These are phyloP conservation scores for Trissolcus basalis DNA, from an alignment of 1,140 invertebrate species.

Conservation along the genomic window DNA sequence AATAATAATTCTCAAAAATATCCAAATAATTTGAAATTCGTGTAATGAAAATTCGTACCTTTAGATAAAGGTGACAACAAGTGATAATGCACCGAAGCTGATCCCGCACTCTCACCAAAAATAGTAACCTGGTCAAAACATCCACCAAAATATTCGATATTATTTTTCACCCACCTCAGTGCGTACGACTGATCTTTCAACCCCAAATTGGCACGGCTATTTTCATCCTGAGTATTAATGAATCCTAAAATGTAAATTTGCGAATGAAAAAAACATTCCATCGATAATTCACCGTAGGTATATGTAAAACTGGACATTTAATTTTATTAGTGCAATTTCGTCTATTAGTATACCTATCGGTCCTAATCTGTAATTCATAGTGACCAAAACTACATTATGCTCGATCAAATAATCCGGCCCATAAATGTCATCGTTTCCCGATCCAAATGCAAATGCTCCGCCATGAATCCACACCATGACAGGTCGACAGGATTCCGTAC, in stretches of 20 bases:
- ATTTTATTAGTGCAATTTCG: too few relatives aligned
- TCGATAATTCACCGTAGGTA: too few relatives aligned
- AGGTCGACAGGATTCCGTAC: constrained; percentile 65
- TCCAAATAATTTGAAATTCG: not conserved
- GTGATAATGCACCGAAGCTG: constrained; percentile 22
- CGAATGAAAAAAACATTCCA: too few relatives aligned
- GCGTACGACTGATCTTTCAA: constrained; percentile 32
- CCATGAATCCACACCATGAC: constrained; percentile 83
- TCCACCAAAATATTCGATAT: constrained; percentile 29
- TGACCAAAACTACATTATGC: constrained; percentile 81
- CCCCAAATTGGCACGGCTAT: constrained; percentile 42
- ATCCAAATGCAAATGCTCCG: constrained; percentile 78
- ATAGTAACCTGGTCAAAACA: constrained; percentile 24
- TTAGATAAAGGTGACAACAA: constrained; percentile 22
- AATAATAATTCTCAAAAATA: too few relatives aligned
- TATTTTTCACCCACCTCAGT: constrained; percentile 25
- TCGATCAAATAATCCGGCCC: constrained; percentile 81
- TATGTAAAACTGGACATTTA: too few relatives aligned
- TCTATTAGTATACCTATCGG: constrained; percentile 74
- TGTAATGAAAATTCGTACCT: constrained; percentile 20
- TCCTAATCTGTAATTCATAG: constrained; percentile 82
- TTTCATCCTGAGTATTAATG: constrained; percentile 31
- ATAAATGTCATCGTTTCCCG: constrained; percentile 75
- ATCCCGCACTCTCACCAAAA: constrained; percentile 28
- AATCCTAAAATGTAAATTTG: constrained; percentile 25